These are phyloP conservation scores for Falco punctatus DNA, from an alignment of 2,113 vertebrate species.

Conservation along the genomic window DNA sequence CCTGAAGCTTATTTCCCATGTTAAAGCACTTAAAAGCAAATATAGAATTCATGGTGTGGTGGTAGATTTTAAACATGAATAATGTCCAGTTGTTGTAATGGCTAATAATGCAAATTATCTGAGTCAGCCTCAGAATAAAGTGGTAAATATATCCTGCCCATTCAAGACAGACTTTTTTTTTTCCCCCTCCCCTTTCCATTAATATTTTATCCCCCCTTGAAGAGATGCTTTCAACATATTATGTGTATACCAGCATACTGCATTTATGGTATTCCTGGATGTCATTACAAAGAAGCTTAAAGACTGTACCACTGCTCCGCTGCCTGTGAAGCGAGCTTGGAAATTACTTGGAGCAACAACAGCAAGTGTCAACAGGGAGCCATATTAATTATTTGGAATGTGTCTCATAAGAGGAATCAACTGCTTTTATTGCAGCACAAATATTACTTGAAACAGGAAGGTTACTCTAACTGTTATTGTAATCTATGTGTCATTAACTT, in stretches of 20 bases:
- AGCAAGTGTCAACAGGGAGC: slow-evolving; percentile 75
- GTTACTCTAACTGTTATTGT: slow-evolving; percentile 75
- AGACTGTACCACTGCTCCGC: slow-evolving; percentile 11
- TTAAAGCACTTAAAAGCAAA: slow-evolving; percentile 57
- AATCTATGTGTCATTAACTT: slow-evolving; percentile 82
- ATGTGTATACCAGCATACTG: slow-evolving; percentile 29
- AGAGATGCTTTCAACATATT: slow-evolving; percentile 47
- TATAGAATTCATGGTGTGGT: slow-evolving; percentile 19
- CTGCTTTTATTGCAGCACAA: slow-evolving; percentile 75
- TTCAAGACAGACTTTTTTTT: background rate
- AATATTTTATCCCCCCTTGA: slow-evolving; percentile 33
- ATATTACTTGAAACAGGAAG: slow-evolving; percentile 78
- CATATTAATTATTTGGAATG: slow-evolving; percentile 84
- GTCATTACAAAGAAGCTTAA: slow-evolving; percentile 56
- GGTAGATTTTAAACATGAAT: slow-evolving; percentile 27
- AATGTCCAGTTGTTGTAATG: slow-evolving; percentile 17
- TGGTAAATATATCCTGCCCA: slow-evolving; percentile 32
- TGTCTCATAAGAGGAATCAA: slow-evolving; percentile 79
- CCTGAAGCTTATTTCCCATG: slow-evolving; percentile 22
- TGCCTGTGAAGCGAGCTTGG: slow-evolving; percentile 36
- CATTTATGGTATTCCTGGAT: slow-evolving; percentile 56
- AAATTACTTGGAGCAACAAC: slow-evolving; percentile 72
- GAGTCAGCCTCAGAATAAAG: slow-evolving; percentile 18
- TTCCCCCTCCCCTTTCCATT: background rate
- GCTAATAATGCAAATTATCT: slow-evolving; percentile 62